Evolutionary conservation across 2,797 vertebrate species (phyloP), one percentile per base, ranked within the genome.

Genomic region (Dromococcyx pavoninus): DNA sequence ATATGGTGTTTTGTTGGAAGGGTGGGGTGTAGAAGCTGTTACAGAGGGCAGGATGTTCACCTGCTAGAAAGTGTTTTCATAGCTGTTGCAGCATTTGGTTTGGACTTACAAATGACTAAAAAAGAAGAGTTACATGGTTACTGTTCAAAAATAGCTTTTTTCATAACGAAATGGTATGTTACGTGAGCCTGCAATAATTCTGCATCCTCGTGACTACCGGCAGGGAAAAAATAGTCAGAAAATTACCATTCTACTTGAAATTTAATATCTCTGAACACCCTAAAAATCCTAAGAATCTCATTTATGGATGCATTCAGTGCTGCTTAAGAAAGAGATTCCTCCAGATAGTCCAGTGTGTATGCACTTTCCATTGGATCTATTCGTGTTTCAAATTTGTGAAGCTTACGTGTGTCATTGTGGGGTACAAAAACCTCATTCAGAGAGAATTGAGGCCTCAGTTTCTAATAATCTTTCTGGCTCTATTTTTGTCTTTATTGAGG

Each of bases 401-500:
- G 27, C 14, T 10, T 43, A 16, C 0, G 0, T 17, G 30, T 23
- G 35, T 43, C 53, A n/a, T 13, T 56, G 33, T 51, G 60, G 19
- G 44, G 41, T 64, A 23, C 11, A 19, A 78, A 83, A 91, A 21
- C 41, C 24, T 67, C 48, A 32, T 79, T 79, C 30, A 44, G 53
- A 41, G 88, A 24, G 43, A 85, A 70, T 3, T 37, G 67, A 82
- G 25, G n/a, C 13, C 32, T 91, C 51, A 1, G 15, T 67, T 91
- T 76, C 69, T 86, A 86, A 84, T 74, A 74, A 89, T 33, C 51
- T 27, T 88, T 81, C 75, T 73, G 81, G 61, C 65, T 69, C 44
- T 27, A 16, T 77, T 89, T 79, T 74, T 67, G 21, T 64, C 5
- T 82, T 86, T 71, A 50, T 46, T 9, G 46, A 78, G 86, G 80